These are phyloP conservation scores for Hyphantria cunea DNA, from an alignment of 1,140 invertebrate species.

Conservation along the genomic window DNA sequence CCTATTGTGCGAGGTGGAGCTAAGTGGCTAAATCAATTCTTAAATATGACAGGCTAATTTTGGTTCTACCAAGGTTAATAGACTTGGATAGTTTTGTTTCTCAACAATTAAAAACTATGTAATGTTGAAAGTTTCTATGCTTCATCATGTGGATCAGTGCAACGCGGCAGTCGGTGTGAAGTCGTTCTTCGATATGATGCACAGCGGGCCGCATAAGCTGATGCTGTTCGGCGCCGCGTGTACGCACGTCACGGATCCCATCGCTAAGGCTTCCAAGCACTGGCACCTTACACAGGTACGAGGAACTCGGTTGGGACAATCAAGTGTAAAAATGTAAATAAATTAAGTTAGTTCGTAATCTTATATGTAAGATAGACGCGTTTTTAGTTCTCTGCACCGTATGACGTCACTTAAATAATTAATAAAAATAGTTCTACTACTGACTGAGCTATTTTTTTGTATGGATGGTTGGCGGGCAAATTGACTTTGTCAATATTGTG, in stretches of 20 bases:
- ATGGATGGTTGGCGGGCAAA: constrained; percentile 2
- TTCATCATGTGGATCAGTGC: constrained; percentile 85
- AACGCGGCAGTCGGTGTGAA: constrained; percentile 99
- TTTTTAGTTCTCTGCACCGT: no score
- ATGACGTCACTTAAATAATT: background rate
- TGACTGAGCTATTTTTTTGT: constrained; percentile 4
- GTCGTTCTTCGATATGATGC: constrained; percentile 99
- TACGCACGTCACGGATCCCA: constrained; percentile 97
- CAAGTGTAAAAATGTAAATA: constrained; percentile 2
- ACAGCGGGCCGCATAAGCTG: constrained; percentile 93
- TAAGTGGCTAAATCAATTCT: no score
- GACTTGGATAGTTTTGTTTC: no score
- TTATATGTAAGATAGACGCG: background rate
- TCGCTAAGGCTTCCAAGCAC: constrained; percentile 98
- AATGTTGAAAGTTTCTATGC: no score
- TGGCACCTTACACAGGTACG: constrained; percentile 97
- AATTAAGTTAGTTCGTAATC: background rate
- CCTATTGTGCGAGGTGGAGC: no score
- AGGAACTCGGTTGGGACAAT: constrained; percentile 1
- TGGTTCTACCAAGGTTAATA: no score
- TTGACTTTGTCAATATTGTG: background rate
- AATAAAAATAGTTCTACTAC: background rate
- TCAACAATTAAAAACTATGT: no score
- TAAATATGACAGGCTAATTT: no score
- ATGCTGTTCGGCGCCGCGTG: constrained; percentile 98